Evolutionary conservation across 2,888 invertebrate species (phyloP), one percentile per base, ranked within the genome.

Genomic region (Latheticus oryzae): DNA sequence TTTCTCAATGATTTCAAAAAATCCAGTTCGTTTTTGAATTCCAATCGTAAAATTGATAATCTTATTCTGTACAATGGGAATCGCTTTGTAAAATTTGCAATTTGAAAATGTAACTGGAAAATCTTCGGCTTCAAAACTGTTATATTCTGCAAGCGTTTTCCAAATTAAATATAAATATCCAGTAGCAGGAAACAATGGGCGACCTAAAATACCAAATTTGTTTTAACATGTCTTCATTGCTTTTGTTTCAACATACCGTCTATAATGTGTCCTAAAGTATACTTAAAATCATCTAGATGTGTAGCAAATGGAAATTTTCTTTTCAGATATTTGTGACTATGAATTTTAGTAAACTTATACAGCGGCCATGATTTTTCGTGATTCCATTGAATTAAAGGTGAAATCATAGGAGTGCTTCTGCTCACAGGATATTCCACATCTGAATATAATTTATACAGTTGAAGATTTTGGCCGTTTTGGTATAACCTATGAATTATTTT

Each of bases 381-480:
- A 64, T 96, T 91, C 95, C 96, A 97, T 62, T 85, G 85, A n/a
- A 97, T 85, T 1, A 90, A 79, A 2, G 93, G 89, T 0, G 92
- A 85, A n/a, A 74, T 71, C 73, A 73, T 73, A 24, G 67, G 68
- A n/a, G 74, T 74, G 8, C 71, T 71, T 23, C 89, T 84, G 0
- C 93, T 89, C 0, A 97, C 96, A 0, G 97, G 97, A 76, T 86
- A 93, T 28, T 84, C 72, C 0, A 93, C 81, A 12, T 82, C 76
- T 0, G 93, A 90, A 77, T 93, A 95, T 21, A 97, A 80, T 52
- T 87, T 85, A 0, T 88, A 83, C 1, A 95, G 76, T 58, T 88
- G 84, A 1, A 91, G 85, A 69, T 90, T 87, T 45, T 90, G 71
- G 1, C 97, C 97, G 15, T 83, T 81, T 62, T 87, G 85, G 78